Evolutionary conservation across 2,888 invertebrate species (phyloP).

Genomic region (Liopterus haemorrhoidalis): DNA sequence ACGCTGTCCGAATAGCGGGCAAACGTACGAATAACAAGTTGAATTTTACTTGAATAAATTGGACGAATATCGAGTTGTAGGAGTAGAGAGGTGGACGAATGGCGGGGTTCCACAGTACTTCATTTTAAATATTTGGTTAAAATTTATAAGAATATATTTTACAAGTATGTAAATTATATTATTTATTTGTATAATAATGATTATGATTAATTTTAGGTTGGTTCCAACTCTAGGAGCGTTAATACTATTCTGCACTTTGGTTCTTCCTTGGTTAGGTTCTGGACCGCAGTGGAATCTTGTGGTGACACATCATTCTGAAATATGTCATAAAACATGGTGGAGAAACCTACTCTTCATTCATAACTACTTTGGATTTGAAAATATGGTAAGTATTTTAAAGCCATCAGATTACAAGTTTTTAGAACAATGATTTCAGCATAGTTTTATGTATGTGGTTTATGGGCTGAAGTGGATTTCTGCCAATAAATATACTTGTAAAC

Average conservation of each 20-base stretch:
- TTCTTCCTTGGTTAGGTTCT: constrained; percentile 56
- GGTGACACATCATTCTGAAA: constrained; percentile 59
- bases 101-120: neutral
- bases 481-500: neutral
- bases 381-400: constrained; percentile 52
- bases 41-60: no score
- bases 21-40: no score
- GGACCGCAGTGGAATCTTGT: constrained; percentile 68
- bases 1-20: no score
- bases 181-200: constrained; percentile 10
- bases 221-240: constrained; percentile 59
- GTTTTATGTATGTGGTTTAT: constrained; percentile 7
- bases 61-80: no score
- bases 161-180: neutral
- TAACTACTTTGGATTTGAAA: constrained; percentile 66
- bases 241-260: constrained; percentile 61
- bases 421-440: neutral
- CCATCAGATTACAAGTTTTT: neutral
- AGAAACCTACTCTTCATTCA: constrained; percentile 64
- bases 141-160: no score
- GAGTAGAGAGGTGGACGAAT: no score
- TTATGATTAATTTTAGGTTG: constrained; percentile 44
- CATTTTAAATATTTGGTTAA: no score
- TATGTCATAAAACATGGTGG: constrained; percentile 66
- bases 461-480: neutral